A percentile compares a stretch with the other conserved stretches of the same genome.
phyloP scores from a whole-genome alignment of 2,113 vertebrate species.

The Chloebia gouldiae region DNA sequence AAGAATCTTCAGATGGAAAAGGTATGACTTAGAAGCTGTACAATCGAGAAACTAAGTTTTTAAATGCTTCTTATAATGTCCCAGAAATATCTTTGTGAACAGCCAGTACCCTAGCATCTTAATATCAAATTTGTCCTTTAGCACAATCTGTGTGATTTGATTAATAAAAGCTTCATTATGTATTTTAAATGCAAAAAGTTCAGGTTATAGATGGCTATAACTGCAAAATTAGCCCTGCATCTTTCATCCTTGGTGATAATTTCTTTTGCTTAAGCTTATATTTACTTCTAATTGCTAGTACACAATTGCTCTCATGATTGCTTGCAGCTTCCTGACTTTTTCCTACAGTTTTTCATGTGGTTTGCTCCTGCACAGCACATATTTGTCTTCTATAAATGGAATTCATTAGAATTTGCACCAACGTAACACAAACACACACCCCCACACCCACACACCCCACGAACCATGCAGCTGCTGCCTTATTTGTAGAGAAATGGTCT shows the following conservation, averaged over 20 bases:
- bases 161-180: not conserved
- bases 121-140: not conserved
- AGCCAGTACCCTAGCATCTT: not conserved
- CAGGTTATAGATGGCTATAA: not conserved
- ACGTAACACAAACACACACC: not conserved
- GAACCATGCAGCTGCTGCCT: not conserved
- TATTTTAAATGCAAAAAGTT: not conserved
- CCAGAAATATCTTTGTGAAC: not conserved
- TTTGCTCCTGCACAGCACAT: not conserved
- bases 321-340: not conserved
- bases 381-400: not conserved
- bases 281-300: not conserved
- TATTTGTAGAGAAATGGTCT: not conserved
- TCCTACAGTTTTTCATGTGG: not conserved
- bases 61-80: not conserved
- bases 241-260: not conserved
- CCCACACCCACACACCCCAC: not conserved
- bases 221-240: not conserved
- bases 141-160: not conserved
- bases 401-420: not conserved
- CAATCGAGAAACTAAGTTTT: not conserved
- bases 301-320: not conserved
- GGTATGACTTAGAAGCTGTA: not conserved
- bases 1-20: slow-evolving; percentile 78
- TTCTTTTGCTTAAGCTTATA: not conserved